Conservation (phyloP, 2,797 vertebrate species). For the Gambusia yucatana region DNA sequence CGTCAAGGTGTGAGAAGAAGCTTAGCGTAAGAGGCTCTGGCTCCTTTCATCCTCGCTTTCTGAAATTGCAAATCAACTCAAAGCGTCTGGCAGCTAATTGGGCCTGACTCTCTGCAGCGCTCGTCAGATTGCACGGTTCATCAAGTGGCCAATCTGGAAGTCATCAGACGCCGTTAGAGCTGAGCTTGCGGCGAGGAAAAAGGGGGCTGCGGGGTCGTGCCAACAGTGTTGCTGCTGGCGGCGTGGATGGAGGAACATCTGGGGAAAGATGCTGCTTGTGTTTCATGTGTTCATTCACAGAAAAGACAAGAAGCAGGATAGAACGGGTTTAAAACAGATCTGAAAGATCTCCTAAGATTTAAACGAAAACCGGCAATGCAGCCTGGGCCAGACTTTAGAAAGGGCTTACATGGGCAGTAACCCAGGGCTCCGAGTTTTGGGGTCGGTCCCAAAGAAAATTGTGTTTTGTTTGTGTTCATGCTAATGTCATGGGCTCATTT, state of each 20-base stretch:
- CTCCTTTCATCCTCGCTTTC: constrained; percentile 5
- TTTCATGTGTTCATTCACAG: background rate
- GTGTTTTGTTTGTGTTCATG: no score
- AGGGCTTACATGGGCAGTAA: no score
- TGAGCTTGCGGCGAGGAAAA: constrained; percentile 38
- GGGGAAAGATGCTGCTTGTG: constrained; percentile 12
- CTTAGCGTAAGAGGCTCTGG: background rate
- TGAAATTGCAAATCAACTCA: constrained; percentile 16
- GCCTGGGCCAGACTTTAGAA: background rate
- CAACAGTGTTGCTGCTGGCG: constrained; percentile 49
- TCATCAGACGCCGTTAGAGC: constrained; percentile 61
- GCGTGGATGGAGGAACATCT: constrained; percentile 53
- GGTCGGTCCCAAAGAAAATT: no score
- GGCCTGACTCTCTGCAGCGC: constrained; percentile 36
- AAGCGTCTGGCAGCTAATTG: constrained; percentile 27
- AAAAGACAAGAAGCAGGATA: constrained; percentile 10
- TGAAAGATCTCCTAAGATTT: background rate
- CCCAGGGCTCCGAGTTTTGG: no score
- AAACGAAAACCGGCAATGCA: background rate
- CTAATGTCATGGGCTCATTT: no score
- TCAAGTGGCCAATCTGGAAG: constrained; percentile 75
- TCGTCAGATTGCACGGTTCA: constrained; percentile 48
- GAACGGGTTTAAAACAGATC: background rate
- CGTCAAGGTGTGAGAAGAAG: constrained; percentile 20
- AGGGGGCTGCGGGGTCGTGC: constrained; percentile 45